Base-by-base conservation (phyloP, 2,113 vertebrate genomes). In the Anser brachyrhynchus region DNA sequence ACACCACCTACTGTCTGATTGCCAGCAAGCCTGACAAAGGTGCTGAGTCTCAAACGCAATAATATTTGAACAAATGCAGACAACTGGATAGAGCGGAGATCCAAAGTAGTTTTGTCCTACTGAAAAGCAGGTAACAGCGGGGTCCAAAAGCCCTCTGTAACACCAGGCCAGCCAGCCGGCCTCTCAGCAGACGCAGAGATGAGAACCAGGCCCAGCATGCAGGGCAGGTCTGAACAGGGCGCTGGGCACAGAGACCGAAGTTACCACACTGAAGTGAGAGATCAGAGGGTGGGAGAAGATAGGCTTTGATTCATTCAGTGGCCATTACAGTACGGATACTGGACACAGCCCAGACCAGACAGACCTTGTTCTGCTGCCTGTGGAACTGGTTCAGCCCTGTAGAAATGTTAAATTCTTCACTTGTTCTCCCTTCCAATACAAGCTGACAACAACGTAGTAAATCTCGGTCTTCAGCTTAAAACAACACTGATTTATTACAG, bases 401-500 rank as follows among this genome's bases (percentile, higher is more conserved):
- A 84, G 87, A 72, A 72, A 10, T 0, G 4, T 28, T 62, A 37
- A 87, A 1, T 80, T 86, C 72, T 71, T 75, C 29, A 69, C 31
- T 89, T 69, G 44, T 5, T 88, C 37, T 90, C 14, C 81, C 46
- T 82, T 92, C 44, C 84, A 89, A 87, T 17, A 59, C 7, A 92
- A 91, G 33, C 4, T 80, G 87, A 92, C 62, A 93, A 73, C n/a
- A 70, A 54, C 29, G 21, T 5, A 66, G 64, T 44, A 82, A 80
- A 90, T 76, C 31, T 52, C 33, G 37, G 77, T 69, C 54, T 87
- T 79, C 57, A 66, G 65, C 74, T 95, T 82, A 73, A 79, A 96
- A 59, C 35, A 91, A 92, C 39, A 75, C n/a, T 18, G 22, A 73
- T 83, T 91, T 61, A 41, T 65, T 57, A 72, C 70, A 83, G 75